Base-by-base conservation (phyloP, 1,140 invertebrate species). In the Armadillidium nasatum region DNA sequence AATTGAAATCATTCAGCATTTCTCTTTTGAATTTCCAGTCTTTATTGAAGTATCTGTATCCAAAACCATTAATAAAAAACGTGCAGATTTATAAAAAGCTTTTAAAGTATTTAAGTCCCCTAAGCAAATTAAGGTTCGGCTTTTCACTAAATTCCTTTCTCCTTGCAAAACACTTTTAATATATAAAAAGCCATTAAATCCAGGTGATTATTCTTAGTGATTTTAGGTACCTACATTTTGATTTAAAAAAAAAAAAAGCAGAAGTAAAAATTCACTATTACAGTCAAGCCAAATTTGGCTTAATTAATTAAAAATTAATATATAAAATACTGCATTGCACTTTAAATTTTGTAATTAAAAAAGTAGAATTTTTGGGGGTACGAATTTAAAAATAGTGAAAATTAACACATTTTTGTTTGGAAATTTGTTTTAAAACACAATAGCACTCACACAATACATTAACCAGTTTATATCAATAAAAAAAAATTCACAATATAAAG, bases 241-340 rank as follows among this genome's bases (percentile, higher is more conserved):
- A 7, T 19, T 15, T 60, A 15, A 15, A 19, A 19, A 19, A 19
- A 19, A 19, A 15, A 13, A 19, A n/a, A n/a, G n/a, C n/a, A n/a
- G 50, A 3, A 60, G 33, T 6, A 33, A 33, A 3, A 60, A 19
- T 13, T 19, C 50, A 13, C 50, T 19, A 50, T 19, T 2, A 7
- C 7, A 60, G 19, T 60, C 50, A 60, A 60, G 19, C 50, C 50
- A 60, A 60, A 60, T 60, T 60, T 60, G 50, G 50, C 50, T 60
- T 60, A 19, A 60, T 60, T 50, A 10, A 10, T 50, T 15, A 15
- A 15, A 60, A 60, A 15, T 60, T 60, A 15, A 60, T 60, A 15
- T 60, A 60, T 15, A 15, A 60, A 15, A 60, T 60, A 15, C 2
- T 60, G 46, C 46, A 15, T 50, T n/a, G 33, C 33, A 33, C 33